A percentile compares a stretch with the other conserved stretches of the same genome.
These are phyloP conservation scores for Cheilosia scutellata DNA, from an alignment of 2,888 invertebrate species.

Conservation along the genomic window DNA sequence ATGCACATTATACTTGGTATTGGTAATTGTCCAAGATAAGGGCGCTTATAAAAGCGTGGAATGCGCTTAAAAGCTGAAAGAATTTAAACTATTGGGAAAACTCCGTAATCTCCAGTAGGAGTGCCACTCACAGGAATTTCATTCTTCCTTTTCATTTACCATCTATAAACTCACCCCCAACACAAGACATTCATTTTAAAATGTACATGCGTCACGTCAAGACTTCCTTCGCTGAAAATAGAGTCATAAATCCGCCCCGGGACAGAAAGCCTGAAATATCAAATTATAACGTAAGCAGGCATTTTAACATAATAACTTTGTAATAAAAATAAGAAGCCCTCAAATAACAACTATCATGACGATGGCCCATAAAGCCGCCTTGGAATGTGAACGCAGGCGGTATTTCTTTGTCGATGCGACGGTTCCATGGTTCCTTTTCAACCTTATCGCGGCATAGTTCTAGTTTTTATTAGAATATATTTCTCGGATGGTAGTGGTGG, in stretches of 20 bases:
- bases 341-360: slow-evolving; percentile 71
- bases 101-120: slow-evolving; percentile 26
- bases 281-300: slow-evolving; percentile 70
- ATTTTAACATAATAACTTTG: slow-evolving; percentile 73
- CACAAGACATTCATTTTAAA: slow-evolving; percentile 56
- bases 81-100: slow-evolving; percentile 56
- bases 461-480: slow-evolving; percentile 32
- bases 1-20: background rate
- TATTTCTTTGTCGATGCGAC: slow-evolving; percentile 46
- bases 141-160: slow-evolving; percentile 14
- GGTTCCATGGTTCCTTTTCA: slow-evolving; percentile 13
- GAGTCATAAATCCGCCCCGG: slow-evolving; percentile 65
- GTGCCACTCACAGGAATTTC: no score
- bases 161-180: slow-evolving; percentile 25
- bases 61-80: slow-evolving; percentile 13
- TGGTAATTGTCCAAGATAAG: slow-evolving; percentile 44
- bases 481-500: background rate
- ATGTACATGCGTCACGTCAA: slow-evolving; percentile 65
- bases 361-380: slow-evolving; percentile 61
- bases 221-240: slow-evolving; percentile 34
- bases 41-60: slow-evolving; percentile 20
- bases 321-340: slow-evolving; percentile 68
- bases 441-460: slow-evolving; percentile 41
- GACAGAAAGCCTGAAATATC: slow-evolving; percentile 52
- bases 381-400: slow-evolving; percentile 47